Evolutionary conservation across 1,140 invertebrate genomes (phyloP), one percentile per base, ranked within the genome.

Genomic region (Apis mellifera): DNA sequence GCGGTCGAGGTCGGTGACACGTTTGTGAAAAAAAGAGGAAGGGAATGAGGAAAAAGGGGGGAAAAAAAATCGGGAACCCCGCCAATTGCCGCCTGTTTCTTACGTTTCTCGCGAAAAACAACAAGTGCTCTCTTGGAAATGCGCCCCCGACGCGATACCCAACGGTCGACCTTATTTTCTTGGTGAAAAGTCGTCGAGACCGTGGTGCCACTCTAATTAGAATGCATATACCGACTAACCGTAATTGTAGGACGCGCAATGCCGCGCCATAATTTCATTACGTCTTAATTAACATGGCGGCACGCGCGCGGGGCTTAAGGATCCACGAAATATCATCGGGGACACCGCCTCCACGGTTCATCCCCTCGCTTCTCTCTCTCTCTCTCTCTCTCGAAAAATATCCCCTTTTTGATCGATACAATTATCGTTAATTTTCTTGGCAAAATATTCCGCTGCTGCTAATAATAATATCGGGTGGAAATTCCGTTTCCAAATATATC

Each of bases 281-380:
- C 80, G 81, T 78, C 82, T 87, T 87, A 87, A 87, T 87, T 87
- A 87, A 86, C 80, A 86, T 60, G 85, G 32, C 65, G 80, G 70
- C 17, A 54, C 52, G 72, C 32, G 52, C 15, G 50, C 50, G 0
- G 1, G 26, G 65, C 72, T 86, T 83, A 82, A 83, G 32, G 65
- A 87, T 82, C 57, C 75, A 55, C 82, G 79, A 75, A 85, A 86
- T 59, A 72, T 48, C 60, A 73, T 71, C 76, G 72, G 73, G 65
- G 72, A 42, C 69, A 59, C 76, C 32, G 32, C 55, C 57, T 65
- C 9, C 50, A 69, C 72, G 79, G 78, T 52, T 76, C 48, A 59
- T n/a, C 52, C 55, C 52, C 5, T 13, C 9, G 1, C 4, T 52
- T 15, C 62, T 3, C 55, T 64, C 62, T 9, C n/a, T n/a, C n/a